Evolutionary conservation across 2,888 invertebrate genomes (phyloP), one percentile per base, ranked within the genome.

Genomic region (Xylota sylvarum): DNA sequence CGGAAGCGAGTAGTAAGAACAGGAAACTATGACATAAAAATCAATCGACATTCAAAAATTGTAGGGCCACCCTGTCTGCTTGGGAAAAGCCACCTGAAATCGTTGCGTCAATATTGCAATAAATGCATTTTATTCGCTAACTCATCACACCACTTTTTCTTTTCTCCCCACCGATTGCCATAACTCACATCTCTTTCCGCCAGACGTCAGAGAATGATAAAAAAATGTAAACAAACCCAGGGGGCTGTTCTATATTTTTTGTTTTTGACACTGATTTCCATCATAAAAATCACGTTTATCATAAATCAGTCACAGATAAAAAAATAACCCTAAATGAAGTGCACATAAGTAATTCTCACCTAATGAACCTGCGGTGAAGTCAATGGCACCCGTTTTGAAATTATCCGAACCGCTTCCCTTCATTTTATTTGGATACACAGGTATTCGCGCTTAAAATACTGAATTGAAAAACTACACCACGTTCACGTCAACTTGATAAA

Each of bases 301-400:
- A 19, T 43, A 43, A 43, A 43, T 43, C 5, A 14, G 43, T 43
- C 43, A 43, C 43, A 14, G 14, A 43, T 40, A 43, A 43, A 43
- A 43, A n/a, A 30, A 52, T 6, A 23, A 23, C 1, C n/a, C 4
- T 30, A 27, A n/a, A 6, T 4, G 5, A 23, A 23, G 23, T 3
- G 4, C 5, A 27, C 12, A n/a, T 0, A 46, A 5, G 6, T n/a
- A 10, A 56, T 62, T 23, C 90, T 93, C 94, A 97, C 97, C 97
- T 88, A 97, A 91, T 52, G 97, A 97, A 88, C 97, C 97, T 86
- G 96, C 96, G 17, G 94, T 93, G 89, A 97, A 96, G 92, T 97
- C 97, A 89, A 97, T 96, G 12, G 95, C 88, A 37, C 96, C 96
- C 23, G 79, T 88, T 23, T 79, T 88, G 10, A 89, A 73, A 69